Evolutionary conservation across 1,140 invertebrate genomes (phyloP).

Genomic region (Zaprionus capensis): DNA sequence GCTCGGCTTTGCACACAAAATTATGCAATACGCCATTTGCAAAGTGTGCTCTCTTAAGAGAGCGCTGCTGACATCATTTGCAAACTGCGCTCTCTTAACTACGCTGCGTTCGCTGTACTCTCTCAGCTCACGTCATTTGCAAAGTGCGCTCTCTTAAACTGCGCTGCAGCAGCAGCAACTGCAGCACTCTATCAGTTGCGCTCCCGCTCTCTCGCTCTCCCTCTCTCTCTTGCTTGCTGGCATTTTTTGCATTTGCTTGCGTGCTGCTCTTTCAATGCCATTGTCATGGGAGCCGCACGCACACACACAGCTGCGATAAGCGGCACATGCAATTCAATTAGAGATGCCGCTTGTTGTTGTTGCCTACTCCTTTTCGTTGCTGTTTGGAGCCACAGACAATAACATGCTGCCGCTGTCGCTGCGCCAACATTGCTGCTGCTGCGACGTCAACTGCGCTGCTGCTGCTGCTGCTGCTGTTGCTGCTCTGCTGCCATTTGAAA

Average conservation of each 20-base stretch:
- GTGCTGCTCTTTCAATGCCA: slow-evolving; percentile 72
- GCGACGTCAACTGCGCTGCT: slow-evolving; percentile 24
- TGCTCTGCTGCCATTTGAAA: slow-evolving; percentile 49
- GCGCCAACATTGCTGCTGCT: not conserved
- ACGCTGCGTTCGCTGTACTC: slow-evolving; percentile 10
- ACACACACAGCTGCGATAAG: slow-evolving; percentile 38
- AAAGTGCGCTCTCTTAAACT: slow-evolving; percentile 35
- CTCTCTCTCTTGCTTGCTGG: slow-evolving; percentile 2
- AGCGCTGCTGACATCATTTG: not conserved
- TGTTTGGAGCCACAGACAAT: slow-evolving; percentile 72
- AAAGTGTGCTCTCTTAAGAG: slow-evolving; percentile 31
- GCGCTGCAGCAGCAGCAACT: too few species aligned
- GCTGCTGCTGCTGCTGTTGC: slow-evolving; percentile 9
- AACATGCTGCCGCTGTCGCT: slow-evolving; percentile 40
- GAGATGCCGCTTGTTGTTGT: slow-evolving; percentile 58
- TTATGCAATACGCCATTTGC: slow-evolving; percentile 71
- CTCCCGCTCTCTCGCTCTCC: not conserved
- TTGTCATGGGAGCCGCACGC: slow-evolving; percentile 68
- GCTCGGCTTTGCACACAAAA: slow-evolving; percentile 60
- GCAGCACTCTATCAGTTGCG: slow-evolving; percentile 1
- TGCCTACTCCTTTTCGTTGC: slow-evolving; percentile 49
- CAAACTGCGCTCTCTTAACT: slow-evolving; percentile 5
- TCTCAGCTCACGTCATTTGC: not conserved
- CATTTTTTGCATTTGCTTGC: slow-evolving; percentile 24
- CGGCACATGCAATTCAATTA: slow-evolving; percentile 74